phyloP scores from a whole-genome alignment of 2,113 vertebrate genomes.

The Pseudorectes ferrugineus region DNA sequence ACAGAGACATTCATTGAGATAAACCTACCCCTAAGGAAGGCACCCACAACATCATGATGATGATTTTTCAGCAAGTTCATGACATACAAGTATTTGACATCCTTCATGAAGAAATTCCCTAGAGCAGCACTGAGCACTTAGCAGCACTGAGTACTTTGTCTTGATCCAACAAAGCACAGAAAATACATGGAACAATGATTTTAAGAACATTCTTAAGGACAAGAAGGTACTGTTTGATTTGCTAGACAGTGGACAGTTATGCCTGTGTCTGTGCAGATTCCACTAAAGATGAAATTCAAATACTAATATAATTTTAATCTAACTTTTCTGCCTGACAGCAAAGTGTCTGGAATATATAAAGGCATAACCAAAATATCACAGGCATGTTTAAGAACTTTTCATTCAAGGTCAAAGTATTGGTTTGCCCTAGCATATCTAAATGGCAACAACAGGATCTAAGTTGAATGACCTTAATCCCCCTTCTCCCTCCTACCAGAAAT shows the following conservation, averaged over 20 bases:
- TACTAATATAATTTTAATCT: neutral
- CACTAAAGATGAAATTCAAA: neutral
- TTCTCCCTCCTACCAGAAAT: neutral
- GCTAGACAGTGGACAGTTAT: neutral
- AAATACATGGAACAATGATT: neutral
- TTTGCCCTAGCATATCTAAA: neutral
- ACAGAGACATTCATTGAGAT: constrained; percentile 33
- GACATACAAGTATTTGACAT: neutral
- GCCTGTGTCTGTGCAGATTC: neutral
- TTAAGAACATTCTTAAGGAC: neutral
- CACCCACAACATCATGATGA: neutral
- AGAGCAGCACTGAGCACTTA: constrained; percentile 9
- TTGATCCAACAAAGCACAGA: neutral
- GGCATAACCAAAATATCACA: neutral
- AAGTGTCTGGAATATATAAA: neutral
- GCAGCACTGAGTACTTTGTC: neutral
- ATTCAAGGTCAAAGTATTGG: neutral
- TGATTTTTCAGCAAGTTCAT: neutral
- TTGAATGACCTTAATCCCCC: neutral
- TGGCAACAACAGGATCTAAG: neutral
- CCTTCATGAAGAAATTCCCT: constrained; percentile 9
- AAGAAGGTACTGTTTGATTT: neutral
- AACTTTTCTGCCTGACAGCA: neutral
- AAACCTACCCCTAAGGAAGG: constrained; percentile 23
- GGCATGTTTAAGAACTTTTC: neutral